Conservation (phyloP, 1,140 invertebrate genomes). For the Eubasilissa regina region DNA sequence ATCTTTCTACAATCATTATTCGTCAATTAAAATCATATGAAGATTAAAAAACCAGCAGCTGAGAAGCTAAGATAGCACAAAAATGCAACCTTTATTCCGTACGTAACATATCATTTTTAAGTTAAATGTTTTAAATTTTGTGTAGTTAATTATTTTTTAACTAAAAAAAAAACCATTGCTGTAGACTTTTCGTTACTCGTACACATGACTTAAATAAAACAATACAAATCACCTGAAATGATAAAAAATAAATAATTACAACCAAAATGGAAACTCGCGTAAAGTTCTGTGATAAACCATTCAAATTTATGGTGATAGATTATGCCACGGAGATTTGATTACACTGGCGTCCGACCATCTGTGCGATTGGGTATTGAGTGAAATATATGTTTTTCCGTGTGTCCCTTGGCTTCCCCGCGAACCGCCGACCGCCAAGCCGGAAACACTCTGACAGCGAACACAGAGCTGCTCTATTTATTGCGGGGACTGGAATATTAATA, state of each 20-base stretch:
- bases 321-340: conserved; percentile 55
- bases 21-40: too few relatives aligned
- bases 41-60: too few relatives aligned
- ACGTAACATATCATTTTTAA: too few relatives aligned
- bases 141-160: too few relatives aligned
- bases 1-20: too few relatives aligned
- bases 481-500: conserved; percentile 33
- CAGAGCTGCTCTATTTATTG: conserved; percentile 41
- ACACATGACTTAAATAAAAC: too few relatives aligned
- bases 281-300: conserved; percentile 50
- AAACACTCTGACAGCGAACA: conserved; percentile 24
- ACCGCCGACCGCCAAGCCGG: conserved; percentile 3
- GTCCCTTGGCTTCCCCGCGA: conserved; percentile 9
- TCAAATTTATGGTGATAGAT: conserved; percentile 57
- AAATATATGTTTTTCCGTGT: conserved; percentile 54
- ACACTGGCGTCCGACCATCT: conserved; percentile 46
- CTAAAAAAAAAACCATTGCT: too few relatives aligned
- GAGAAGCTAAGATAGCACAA: too few relatives aligned
- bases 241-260: conserved; percentile 9
- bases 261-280: conserved; percentile 18
- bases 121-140: too few relatives aligned
- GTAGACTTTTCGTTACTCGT: too few relatives aligned
- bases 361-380: conserved; percentile 48
- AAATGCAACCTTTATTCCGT: too few relatives aligned
- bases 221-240: too few relatives aligned